Base-by-base conservation (phyloP, 2,888 invertebrate genomes). In the Lithophane leautieri region DNA sequence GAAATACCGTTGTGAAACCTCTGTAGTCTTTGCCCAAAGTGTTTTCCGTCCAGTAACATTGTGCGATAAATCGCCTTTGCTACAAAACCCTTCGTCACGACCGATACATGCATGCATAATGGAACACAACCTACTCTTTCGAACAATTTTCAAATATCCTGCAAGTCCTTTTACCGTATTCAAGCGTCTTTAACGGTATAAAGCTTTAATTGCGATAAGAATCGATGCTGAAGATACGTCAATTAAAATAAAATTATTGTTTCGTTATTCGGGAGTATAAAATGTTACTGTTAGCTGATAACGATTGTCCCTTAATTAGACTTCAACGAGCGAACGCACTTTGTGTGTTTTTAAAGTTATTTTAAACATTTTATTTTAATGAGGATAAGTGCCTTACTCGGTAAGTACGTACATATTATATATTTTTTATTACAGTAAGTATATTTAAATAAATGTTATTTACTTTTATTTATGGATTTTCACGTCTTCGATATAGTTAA, bases 31-130 rank as follows among this genome's bases (percentile, higher is more conserved):
- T 67, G 62, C 69, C 66, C 50, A 70, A 77, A 66, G 78, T 80
- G 73, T 85, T 79, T 79, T 68, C 70, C 62, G 60, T 69, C 71
- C 73, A 77, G 74, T 81, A 71, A 79, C 76, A 83, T 78, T 79
- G 68, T 65, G 82, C 81, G 72, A 82, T 85, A 85, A 84, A 84
- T 79, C 70, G 66, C 69, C 61, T 79, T 69, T 81, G 79, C 84
- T 81, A 86, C 88, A 87, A 87, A 89, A 81, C 85, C 86, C 85
- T 87, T 85, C 76, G 88, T 91, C 92, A 92, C 91, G 91, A 90
- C 81, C 80, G 78, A 84, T 87, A 84, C 82, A 83, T 88, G 88
- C 84, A 86, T 89, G 88, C 84, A 86, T 90, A 91, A 90, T 91
- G 83, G 73, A 86, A 82, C 86, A 83, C 70, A 66, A 72, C 75